Percentiles rank a stretch among this genome's conserved stretches.
Evolutionary conservation across 2,797 vertebrate species (phyloP).

Genomic region (Thamnophis elegans): DNA sequence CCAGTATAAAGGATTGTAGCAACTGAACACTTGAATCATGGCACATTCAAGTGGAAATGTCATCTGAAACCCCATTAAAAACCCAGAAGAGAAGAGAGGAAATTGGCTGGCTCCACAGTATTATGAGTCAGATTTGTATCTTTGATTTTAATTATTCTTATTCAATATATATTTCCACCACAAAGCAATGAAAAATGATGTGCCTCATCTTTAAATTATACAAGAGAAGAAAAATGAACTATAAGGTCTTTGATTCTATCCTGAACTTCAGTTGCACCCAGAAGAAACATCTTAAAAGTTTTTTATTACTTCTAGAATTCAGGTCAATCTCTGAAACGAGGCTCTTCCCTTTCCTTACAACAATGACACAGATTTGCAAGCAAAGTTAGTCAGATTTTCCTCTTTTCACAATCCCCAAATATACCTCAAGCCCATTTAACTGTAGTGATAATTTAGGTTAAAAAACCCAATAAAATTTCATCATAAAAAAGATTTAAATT

Average conservation of each 20-base stretch:
- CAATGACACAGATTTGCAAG: background rate
- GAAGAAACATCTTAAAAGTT: background rate
- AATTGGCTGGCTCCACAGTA: background rate
- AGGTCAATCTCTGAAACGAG: background rate
- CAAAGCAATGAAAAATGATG: background rate
- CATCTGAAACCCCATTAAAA: background rate
- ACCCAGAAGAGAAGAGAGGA: background rate
- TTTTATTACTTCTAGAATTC: background rate
- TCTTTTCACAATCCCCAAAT: background rate
- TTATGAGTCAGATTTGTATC: background rate
- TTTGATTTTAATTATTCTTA: background rate
- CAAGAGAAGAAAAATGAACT: background rate
- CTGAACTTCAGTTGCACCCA: background rate
- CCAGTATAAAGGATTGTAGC: background rate
- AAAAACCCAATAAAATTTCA: background rate
- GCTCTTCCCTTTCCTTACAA: background rate
- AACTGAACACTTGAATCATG: background rate
- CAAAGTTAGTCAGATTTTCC: background rate
- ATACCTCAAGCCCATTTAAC: background rate
- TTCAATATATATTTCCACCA: background rate
- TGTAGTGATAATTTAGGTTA: background rate
- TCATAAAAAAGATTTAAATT: background rate
- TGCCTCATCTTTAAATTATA: background rate
- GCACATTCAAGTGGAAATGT: background rate
- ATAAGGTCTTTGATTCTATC: background rate